These are phyloP conservation scores for Bombus pyrosoma DNA, from an alignment of 1,140 invertebrate species.

Conservation along the genomic window DNA sequence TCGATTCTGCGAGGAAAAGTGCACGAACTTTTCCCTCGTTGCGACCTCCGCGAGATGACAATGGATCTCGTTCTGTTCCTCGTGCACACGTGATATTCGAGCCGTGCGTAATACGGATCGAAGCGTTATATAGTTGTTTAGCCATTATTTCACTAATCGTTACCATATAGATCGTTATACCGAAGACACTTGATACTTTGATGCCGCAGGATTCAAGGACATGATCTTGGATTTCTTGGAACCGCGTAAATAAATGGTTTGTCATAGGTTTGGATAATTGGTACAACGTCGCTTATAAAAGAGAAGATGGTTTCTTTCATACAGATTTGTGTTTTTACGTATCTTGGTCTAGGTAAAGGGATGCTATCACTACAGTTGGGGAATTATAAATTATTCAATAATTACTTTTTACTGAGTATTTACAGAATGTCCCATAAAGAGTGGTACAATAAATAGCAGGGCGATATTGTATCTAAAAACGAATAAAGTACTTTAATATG, in stretches of 20 bases:
- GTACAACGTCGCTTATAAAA: neutral
- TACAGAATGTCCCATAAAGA: no score
- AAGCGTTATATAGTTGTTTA: neutral
- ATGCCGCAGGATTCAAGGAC: neutral
- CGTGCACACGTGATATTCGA: neutral
- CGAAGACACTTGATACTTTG: neutral
- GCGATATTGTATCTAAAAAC: no score
- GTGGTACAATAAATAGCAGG: no score
- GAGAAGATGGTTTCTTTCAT: neutral
- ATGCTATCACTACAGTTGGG: neutral
- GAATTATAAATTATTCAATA: neutral
- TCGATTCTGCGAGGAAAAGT: constrained; percentile 18
- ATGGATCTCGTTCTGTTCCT: neutral
- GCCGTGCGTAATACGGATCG: neutral
- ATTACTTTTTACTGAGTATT: neutral
- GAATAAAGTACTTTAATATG: neutral
- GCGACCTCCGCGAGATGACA: neutral
- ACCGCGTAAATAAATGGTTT: no score
- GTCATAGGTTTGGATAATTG: neutral
- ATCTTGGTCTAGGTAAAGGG: neutral
- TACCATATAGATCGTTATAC: neutral
- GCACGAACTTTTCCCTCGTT: neutral
- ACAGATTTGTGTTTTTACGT: neutral
- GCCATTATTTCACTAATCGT: neutral
- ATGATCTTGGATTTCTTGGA: neutral